These are phyloP conservation scores for Numida meleagris DNA, from an alignment of 2,113 vertebrate genomes.

Conservation along the genomic window DNA sequence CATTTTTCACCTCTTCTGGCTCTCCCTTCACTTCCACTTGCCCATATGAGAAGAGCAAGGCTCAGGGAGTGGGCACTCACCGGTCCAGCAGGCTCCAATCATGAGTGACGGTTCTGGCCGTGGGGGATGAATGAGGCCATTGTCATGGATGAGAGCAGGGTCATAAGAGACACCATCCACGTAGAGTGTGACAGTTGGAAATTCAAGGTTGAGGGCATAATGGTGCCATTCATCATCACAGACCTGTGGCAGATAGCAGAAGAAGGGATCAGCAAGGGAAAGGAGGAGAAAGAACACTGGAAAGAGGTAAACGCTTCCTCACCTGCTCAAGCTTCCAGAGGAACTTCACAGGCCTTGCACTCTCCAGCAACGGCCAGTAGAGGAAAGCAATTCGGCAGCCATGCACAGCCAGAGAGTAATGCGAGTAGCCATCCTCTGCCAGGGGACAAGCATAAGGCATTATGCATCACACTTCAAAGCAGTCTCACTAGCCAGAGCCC, in stretches of 20 bases:
- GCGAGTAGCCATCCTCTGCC: constrained; percentile 93
- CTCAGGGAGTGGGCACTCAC: constrained; percentile 18
- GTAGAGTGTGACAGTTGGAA: constrained; percentile 93
- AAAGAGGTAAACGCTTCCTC: constrained; percentile 12
- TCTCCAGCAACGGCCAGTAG: constrained; percentile 93
- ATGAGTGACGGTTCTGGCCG: constrained; percentile 85
- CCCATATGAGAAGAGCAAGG: fast-evolving
- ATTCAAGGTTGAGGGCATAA: constrained; percentile 94
- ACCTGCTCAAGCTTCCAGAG: constrained; percentile 99
- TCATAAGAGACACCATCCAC: constrained; percentile 96
- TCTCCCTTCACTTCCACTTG: background rate
- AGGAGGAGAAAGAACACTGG: background rate
- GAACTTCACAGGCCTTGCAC: constrained; percentile 94
- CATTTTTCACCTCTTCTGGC: background rate
- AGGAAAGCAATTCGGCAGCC: constrained; percentile 96
- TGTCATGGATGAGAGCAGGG: constrained; percentile 96
- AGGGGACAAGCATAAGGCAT: background rate
- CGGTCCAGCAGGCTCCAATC: constrained; percentile 93
- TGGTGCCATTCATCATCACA: constrained; percentile 98
- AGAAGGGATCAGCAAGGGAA: background rate
- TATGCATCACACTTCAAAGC: background rate
- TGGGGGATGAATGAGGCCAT: constrained; percentile 91
- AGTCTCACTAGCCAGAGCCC: background rate
- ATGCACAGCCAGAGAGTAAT: constrained; percentile 93
- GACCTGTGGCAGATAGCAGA: constrained; percentile 73